Percentiles rank a stretch among this genome's conserved stretches.
Evolutionary conservation across 2,113 vertebrate genomes (phyloP).

Genomic region (Crotalus tigris): DNA sequence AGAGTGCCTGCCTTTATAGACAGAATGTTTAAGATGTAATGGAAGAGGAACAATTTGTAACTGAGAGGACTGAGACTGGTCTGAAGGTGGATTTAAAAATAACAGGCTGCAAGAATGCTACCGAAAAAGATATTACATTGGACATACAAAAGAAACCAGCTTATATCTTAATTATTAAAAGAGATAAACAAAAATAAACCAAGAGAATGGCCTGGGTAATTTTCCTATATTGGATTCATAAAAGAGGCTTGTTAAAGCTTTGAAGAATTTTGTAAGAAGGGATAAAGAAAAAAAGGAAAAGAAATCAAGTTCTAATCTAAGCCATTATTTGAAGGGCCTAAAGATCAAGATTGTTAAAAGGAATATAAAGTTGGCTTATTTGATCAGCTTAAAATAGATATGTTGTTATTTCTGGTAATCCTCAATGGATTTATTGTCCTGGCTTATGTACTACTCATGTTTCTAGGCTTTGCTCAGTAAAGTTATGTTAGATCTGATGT

Average conservation of each 20-base stretch:
- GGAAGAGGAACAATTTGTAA: not conserved
- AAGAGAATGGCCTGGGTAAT: not conserved
- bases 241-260: not conserved
- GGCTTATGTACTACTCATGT: not conserved
- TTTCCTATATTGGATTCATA: not conserved
- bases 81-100: not conserved
- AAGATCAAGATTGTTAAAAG: not conserved
- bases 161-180: not conserved
- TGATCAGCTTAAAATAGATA: not conserved
- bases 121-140: not conserved
- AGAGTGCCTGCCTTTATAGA: not conserved
- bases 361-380: not conserved
- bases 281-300: not conserved
- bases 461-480: not conserved
- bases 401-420: not conserved
- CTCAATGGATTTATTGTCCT: not conserved
- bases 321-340: not conserved
- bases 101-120: not conserved
- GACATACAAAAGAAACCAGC: not conserved
- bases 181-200: not conserved
- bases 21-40: not conserved
- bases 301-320: not conserved
- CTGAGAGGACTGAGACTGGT: not conserved
- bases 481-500: not conserved
- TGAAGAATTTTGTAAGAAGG: not conserved